Percentiles rank a stretch among this genome's conserved stretches.
Evolutionary conservation across 2,888 invertebrate species (phyloP).

Genomic region (Anoplius nigerrimus): DNA sequence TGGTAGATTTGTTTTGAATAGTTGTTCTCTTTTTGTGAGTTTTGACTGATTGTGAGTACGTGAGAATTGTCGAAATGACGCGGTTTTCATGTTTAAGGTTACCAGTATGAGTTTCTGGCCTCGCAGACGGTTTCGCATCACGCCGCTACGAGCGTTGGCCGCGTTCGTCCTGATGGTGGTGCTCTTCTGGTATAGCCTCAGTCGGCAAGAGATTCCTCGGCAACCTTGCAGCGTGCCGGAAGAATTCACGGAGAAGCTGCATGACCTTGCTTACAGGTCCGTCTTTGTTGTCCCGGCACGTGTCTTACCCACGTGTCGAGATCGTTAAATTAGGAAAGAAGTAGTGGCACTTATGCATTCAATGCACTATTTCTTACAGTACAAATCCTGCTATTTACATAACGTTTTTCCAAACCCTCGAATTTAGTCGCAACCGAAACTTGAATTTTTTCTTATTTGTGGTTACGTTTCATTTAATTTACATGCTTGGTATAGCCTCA

Average conservation of each 20-base stretch:
- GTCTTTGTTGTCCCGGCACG: not conserved
- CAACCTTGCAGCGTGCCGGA: conserved; percentile 68
- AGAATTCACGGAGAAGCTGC: conserved; percentile 66
- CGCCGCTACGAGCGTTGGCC: conserved; percentile 63
- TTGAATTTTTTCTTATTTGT: too few species aligned
- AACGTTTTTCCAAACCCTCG: too few species aligned
- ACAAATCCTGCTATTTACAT: too few species aligned
- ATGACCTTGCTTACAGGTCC: conserved; percentile 65
- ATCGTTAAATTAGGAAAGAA: too few species aligned
- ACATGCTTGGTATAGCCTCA: too few species aligned
- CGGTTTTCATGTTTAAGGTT: conserved; percentile 47
- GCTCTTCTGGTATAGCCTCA: conserved; percentile 66
- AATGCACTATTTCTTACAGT: too few species aligned
- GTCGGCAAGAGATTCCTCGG: conserved; percentile 60
- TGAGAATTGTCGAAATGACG: conserved; percentile 20
- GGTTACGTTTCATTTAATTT: too few species aligned
- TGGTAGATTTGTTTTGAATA: too few species aligned
- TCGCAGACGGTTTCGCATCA: conserved; percentile 66
- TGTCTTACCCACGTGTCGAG: too few species aligned
- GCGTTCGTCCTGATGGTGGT: conserved; percentile 62
- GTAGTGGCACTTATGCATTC: too few species aligned
- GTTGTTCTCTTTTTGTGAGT: too few species aligned
- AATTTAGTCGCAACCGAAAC: too few species aligned
- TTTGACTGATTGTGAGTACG: conserved; percentile 1
- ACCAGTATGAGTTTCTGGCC: conserved; percentile 67